Percentiles rank a stretch among this genome's conserved stretches.
Conservation (phyloP, 1,140 invertebrate species). For the Drosophila cardini region DNA sequence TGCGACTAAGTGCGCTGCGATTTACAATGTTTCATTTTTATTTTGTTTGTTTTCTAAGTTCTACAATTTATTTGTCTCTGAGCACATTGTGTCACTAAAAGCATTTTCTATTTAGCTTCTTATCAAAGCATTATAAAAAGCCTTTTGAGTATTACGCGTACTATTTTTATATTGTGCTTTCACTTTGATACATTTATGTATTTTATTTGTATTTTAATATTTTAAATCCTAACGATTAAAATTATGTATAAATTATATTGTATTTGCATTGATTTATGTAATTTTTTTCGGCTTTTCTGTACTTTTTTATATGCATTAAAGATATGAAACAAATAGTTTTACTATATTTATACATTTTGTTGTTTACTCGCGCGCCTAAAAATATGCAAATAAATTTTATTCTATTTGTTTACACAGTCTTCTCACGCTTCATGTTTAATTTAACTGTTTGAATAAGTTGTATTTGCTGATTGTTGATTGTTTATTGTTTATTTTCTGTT, state of each 20-base stretch:
- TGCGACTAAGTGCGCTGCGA: constrained; percentile 36
- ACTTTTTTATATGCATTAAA: not conserved
- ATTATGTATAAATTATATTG: not conserved
- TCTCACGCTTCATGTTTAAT: constrained; percentile 26
- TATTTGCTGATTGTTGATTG: constrained; percentile 26
- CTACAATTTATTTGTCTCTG: constrained; percentile 20
- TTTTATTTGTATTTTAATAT: no score
- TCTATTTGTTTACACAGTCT: constrained; percentile 38
- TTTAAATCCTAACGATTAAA: not conserved
- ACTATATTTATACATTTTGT: constrained; percentile 6
- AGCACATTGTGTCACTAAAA: constrained; percentile 7
- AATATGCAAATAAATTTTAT: constrained; percentile 41
- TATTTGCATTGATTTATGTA: constrained; percentile 4
- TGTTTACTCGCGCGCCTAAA: constrained; percentile 51
- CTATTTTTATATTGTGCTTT: constrained; percentile 8
- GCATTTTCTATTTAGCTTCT: constrained; percentile 1
- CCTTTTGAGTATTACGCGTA: not conserved
- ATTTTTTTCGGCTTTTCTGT: not conserved
- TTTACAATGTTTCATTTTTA: constrained; percentile 33
- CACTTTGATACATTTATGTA: not conserved
- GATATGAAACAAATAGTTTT: not conserved
- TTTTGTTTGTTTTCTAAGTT: not conserved
- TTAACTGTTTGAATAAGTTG: constrained; percentile 50
- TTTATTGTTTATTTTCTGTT: constrained; percentile 10
- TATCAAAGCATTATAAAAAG: constrained; percentile 18